Conservation (phyloP, 2,797 vertebrate species). For the Thaleichthys pacificus region DNA sequence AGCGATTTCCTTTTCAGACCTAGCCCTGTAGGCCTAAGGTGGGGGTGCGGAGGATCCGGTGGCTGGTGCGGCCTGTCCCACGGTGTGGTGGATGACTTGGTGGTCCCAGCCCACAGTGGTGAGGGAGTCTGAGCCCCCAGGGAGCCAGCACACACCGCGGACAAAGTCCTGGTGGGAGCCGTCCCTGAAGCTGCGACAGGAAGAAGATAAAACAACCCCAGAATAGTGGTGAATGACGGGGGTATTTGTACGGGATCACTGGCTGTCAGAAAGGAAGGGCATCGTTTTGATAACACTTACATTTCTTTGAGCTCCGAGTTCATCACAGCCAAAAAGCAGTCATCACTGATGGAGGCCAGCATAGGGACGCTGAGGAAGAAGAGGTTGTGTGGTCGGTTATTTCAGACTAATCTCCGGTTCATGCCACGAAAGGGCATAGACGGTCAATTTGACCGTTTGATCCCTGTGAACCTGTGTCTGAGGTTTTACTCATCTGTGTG, state of each 20-base stretch:
- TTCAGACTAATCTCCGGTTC: background rate
- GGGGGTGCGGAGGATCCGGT: conserved; percentile 36
- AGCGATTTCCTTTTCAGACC: background rate
- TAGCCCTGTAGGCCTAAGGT: conserved; percentile 40
- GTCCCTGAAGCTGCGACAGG: conserved; percentile 79
- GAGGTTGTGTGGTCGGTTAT: background rate
- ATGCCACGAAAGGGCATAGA: background rate
- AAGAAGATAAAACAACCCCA: background rate
- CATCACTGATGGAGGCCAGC: conserved; percentile 90
- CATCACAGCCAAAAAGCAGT: conserved; percentile 89
- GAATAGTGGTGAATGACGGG: conserved; percentile 11
- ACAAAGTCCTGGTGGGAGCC: conserved; percentile 89
- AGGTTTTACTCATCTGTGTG: background rate
- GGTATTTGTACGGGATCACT: background rate
- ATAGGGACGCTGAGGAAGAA: conserved; percentile 72
- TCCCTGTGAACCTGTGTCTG: background rate
- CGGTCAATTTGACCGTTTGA: background rate
- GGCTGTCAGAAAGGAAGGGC: background rate
- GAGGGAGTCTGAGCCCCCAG: conserved; percentile 76
- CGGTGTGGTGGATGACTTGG: conserved; percentile 88
- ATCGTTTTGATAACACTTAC: conserved; percentile 72
- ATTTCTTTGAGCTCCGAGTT: conserved; percentile 82
- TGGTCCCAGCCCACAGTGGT: conserved; percentile 97
- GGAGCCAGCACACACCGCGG: conserved; percentile 86
- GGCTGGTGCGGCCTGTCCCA: conserved; percentile 41